These are phyloP conservation scores for Lepeophtheirus salmonis DNA, from an alignment of 1,140 invertebrate species.

Conservation along the genomic window DNA sequence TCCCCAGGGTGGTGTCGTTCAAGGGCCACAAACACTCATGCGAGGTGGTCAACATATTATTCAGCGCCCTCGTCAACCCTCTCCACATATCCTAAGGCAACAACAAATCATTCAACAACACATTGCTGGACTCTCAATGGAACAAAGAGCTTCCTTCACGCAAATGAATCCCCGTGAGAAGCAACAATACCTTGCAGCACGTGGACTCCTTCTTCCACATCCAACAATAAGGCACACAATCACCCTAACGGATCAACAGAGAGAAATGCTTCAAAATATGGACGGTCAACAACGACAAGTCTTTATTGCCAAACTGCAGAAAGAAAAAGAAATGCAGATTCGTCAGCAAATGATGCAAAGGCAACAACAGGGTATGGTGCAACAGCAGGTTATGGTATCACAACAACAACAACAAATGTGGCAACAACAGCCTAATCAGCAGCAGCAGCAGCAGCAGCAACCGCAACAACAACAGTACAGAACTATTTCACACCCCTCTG, in stretches of 20 bases:
- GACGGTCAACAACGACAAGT: constrained; percentile 3
- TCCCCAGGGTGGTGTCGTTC: neutral
- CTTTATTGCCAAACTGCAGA: constrained; percentile 22
- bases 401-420: constrained; percentile 22
- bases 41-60: neutral
- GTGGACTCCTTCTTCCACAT: constrained; percentile 8
- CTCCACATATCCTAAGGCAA: constrained; percentile 1
- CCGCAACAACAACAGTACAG: constrained; percentile 28
- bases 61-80: neutral
- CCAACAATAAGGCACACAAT: constrained; percentile 11
- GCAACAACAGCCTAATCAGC: constrained; percentile 12
- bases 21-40: neutral
- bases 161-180: constrained; percentile 16
- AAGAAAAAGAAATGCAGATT: constrained; percentile 28
- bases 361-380: constrained; percentile 28
- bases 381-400: constrained; percentile 19
- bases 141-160: constrained; percentile 6
- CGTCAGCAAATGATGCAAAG: constrained; percentile 26
- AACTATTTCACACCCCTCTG: constrained; percentile 23
- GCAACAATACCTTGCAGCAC: constrained; percentile 16
- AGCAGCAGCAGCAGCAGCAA: constrained; percentile 26
- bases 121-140: neutral
- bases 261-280: constrained; percentile 17
- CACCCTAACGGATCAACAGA: constrained; percentile 14
- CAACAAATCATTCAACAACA: constrained; percentile 16